Percentiles rank a stretch among this genome's conserved stretches.
These are phyloP conservation scores for Bubo scandiacus DNA, from an alignment of 2,113 vertebrate species.

Conservation along the genomic window DNA sequence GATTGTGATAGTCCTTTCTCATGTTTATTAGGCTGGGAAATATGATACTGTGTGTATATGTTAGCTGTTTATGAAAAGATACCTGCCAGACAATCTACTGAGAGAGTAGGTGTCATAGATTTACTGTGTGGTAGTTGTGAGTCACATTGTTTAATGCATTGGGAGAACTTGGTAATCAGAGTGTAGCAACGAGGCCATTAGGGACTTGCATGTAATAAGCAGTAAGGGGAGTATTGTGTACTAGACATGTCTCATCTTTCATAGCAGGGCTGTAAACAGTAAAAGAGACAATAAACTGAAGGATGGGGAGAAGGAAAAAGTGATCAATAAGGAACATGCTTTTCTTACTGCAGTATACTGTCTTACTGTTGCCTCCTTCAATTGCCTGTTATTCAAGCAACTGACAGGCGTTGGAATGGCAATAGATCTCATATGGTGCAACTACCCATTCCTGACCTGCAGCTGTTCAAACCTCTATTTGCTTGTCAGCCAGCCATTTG, in stretches of 20 bases:
- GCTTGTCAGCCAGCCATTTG: background rate
- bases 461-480: slow-evolving; percentile 3
- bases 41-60: background rate
- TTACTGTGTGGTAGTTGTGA: background rate
- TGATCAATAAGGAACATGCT: background rate
- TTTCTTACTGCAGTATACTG: background rate
- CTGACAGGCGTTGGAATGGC: background rate
- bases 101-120: background rate
- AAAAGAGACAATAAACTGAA: background rate
- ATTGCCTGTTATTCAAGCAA: background rate
- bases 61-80: background rate
- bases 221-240: background rate
- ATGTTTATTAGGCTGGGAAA: background rate
- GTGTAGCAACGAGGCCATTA: background rate
- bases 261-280: background rate
- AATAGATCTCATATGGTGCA: background rate
- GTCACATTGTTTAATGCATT: background rate
- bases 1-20: background rate
- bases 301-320: background rate
- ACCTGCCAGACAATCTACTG: background rate
- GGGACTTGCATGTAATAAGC: background rate
- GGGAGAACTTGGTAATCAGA: background rate
- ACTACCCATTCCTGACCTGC: background rate
- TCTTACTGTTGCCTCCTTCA: background rate
- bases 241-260: background rate